Base-by-base conservation (phyloP, 30 jellyfish, hydroid and myxozoan species). In the Pelagia noctiluca region DNA sequence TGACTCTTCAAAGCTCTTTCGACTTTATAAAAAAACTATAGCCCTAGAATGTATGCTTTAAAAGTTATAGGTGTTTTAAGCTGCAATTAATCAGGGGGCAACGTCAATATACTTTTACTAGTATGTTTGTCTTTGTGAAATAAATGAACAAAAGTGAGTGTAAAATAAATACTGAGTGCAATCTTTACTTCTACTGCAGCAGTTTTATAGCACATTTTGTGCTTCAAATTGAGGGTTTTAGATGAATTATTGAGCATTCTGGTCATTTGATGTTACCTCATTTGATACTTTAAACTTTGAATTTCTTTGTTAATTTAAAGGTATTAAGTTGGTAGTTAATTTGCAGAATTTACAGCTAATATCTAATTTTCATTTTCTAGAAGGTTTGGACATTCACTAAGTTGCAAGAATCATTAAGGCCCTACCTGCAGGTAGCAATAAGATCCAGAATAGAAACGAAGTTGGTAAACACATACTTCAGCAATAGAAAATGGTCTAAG, bases 81-180 rank as follows among this genome's bases (percentile, higher is more conserved):
- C 29, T 63, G 75, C 75, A 63, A 35, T 19, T 53, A 63, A 63
- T 63, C 75, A 63, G 75, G 75, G 75, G 75, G 75, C 29, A 63
- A 63, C 75, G 35, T 63, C 75, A 35, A n/a, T 28, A 63, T 24
- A 63, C 23, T 63, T 63, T 46, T 28, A 16, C 4, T 63, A 46
- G 75, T 63, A 63, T 19, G 75, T 63, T 63, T 63, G 75, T 63
- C 42, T 63, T 2, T 28, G 46, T 28, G 46, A 22, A 16, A 28
- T 28, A 35, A 11, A 28, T 63, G 23, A 24, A 63, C 42, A 63
- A 63, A 63, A 22, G 38, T 63, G 42, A 63, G 42, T 46, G 12
- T 4, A 63, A 63, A 63, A 63, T 63, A 4, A 63, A 63, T 63
- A 63, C 23, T 46, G 29, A 63, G 42, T 24, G 16, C 29, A 46